These are phyloP conservation scores for Pyrochroa serraticornis DNA, from an alignment of 2,888 invertebrate species.

Conservation along the genomic window DNA sequence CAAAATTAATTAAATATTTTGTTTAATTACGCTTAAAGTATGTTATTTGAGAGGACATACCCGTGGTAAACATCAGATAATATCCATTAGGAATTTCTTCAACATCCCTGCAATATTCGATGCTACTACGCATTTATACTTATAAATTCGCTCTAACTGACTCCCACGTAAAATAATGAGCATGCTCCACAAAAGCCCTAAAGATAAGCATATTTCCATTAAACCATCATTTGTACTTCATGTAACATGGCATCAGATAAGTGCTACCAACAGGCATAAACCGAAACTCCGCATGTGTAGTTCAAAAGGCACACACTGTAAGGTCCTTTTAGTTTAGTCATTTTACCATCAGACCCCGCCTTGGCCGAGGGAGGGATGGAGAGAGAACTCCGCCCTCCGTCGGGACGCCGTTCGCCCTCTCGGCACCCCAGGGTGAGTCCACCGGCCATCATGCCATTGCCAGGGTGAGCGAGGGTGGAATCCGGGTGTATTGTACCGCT, in stretches of 20 bases:
- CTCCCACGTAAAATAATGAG: slow-evolving; percentile 5
- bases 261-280: slow-evolving; percentile 17
- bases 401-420: slow-evolving; percentile 33
- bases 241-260: slow-evolving; percentile 25
- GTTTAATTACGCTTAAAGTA: too few species aligned
- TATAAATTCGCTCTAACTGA: not conserved
- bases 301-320: too few species aligned
- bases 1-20: too few species aligned
- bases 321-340: slow-evolving; percentile 25
- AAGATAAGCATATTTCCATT: slow-evolving; percentile 22
- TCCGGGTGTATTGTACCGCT: slow-evolving; percentile 37
- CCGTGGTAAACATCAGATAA: too few species aligned
- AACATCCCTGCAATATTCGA: too few species aligned
- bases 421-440: slow-evolving; percentile 36
- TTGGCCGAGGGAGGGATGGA: slow-evolving; percentile 33
- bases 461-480: slow-evolving; percentile 42
- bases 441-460: slow-evolving; percentile 43
- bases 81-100: too few species aligned
- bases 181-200: slow-evolving; percentile 15
- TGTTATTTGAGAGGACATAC: too few species aligned
- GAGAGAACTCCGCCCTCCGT: slow-evolving; percentile 36
- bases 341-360: slow-evolving; percentile 39
- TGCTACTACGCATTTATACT: not conserved
- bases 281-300: too few species aligned
- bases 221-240: slow-evolving; percentile 23